phyloP scores from a whole-genome alignment of 2,113 vertebrate genomes.

The Myrmecophaga tridactyla region DNA sequence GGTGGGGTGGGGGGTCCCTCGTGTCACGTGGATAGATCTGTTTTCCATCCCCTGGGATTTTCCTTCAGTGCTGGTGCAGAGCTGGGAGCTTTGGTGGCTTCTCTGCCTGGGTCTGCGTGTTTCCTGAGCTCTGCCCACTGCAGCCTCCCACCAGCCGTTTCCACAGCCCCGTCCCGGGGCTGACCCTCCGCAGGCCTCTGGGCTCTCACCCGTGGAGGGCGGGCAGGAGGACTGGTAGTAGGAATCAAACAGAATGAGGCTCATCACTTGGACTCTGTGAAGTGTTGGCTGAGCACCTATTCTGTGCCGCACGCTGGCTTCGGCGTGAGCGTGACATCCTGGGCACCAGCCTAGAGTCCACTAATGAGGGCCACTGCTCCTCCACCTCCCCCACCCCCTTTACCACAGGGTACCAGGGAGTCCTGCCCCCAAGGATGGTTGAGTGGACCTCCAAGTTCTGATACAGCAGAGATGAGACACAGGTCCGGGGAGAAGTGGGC shows the following conservation, averaged over 20 bases:
- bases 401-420: background rate
- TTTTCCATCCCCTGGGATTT: background rate
- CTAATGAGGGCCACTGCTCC: no score
- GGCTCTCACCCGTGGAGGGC: background rate
- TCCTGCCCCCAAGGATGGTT: background rate
- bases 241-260: accelerated
- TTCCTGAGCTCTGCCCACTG: no score
- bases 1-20: background rate
- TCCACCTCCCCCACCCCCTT: no score
- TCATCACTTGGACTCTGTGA: background rate
- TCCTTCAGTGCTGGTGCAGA: background rate
- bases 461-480: background rate
- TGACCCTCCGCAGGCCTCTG: accelerated
- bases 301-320: accelerated
- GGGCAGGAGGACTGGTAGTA: accelerated
- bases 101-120: no score
- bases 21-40: background rate
- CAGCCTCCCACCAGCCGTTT: accelerated
- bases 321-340: no score
- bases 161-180: accelerated
- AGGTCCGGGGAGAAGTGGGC: background rate
- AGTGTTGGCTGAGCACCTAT: background rate
- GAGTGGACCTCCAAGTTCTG: background rate
- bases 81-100: accelerated
- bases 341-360: no score